Conservation (phyloP, 2,113 vertebrate species). For the Oophaga pumilio region DNA sequence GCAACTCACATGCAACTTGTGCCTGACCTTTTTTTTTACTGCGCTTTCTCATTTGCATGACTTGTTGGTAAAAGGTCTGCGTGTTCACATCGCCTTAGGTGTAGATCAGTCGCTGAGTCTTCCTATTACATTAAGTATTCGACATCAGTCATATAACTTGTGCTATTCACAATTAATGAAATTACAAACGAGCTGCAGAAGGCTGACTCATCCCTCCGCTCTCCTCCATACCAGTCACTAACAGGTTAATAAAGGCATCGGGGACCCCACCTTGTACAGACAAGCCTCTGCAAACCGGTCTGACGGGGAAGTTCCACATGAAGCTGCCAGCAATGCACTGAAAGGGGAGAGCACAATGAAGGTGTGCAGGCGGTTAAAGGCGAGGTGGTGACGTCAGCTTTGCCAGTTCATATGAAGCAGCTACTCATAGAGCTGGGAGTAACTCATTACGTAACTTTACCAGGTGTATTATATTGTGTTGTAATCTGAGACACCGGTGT, state of each 20-base stretch:
- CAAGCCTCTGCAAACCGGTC: conserved; percentile 53
- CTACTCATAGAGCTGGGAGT: neutral
- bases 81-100: neutral
- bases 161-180: neutral
- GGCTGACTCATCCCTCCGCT: conserved; percentile 15
- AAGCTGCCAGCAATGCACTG: conserved; percentile 39
- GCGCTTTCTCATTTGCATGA: neutral
- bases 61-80: neutral
- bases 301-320: conserved; percentile 45
- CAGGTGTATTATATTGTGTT: conserved; percentile 29
- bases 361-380: conserved; percentile 38
- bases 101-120: neutral
- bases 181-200: neutral
- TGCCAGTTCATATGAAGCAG: conserved; percentile 14
- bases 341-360: conserved; percentile 49
- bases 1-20: neutral
- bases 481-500: conserved; percentile 19
- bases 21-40: neutral
- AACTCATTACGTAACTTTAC: conserved; percentile 41
- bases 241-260: conserved; percentile 42
- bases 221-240: neutral
- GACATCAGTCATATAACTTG: neutral
- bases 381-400: conserved; percentile 35
- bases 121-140: neutral
- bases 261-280: conserved; percentile 50